Conservation (phyloP, 2,888 invertebrate genomes). For the Eutolmus rufibarbis region DNA sequence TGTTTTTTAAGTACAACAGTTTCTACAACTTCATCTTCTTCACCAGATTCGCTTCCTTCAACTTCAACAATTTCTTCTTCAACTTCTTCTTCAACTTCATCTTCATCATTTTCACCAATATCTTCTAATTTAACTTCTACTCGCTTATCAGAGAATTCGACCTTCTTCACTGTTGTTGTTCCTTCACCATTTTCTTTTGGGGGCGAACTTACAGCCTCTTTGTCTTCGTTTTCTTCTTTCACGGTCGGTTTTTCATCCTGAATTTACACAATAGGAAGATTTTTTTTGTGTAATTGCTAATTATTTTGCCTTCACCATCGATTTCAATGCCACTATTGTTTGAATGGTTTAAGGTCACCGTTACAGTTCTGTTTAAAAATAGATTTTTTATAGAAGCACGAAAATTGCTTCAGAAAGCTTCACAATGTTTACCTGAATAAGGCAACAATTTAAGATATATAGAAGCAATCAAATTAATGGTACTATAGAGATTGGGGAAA, state of each 20-base stretch:
- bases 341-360: background rate
- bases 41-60: constrained; percentile 37
- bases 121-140: constrained; percentile 29
- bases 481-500: background rate
- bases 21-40: constrained; percentile 38
- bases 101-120: constrained; percentile 35
- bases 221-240: background rate
- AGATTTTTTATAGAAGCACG: background rate
- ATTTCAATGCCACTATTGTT: background rate
- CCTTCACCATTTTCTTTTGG: background rate
- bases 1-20: constrained; percentile 41
- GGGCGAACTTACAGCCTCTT: background rate
- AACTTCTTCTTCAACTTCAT: background rate
- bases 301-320: background rate
- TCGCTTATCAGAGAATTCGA: constrained; percentile 1
- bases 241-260: background rate
- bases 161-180: background rate
- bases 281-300: background rate
- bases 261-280: constrained; percentile 8
- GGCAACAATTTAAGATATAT: background rate
- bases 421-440: background rate
- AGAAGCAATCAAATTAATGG: background rate
- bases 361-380: background rate
- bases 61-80: constrained; percentile 41
- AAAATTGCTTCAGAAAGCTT: background rate